Base-by-base conservation (phyloP, 2,888 invertebrate genomes). In the Orthosia gracilis region DNA sequence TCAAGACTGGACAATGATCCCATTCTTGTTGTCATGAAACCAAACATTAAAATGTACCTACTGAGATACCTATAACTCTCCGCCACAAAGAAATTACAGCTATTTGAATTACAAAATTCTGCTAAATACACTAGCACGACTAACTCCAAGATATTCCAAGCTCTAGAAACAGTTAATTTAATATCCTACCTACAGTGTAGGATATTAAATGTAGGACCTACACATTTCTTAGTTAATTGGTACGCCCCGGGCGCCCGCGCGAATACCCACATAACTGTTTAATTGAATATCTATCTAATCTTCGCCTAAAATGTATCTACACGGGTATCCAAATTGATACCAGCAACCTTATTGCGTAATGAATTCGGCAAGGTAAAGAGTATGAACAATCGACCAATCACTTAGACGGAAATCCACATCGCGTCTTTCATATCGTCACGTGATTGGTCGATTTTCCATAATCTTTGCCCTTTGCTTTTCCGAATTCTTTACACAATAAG, bases 141-240 rank as follows among this genome's bases (percentile, higher is more conserved):
- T 70, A 76, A 52, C 69, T 75, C 58, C 26, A 62, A 69, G 67
- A 72, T 59, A 74, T 73, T 76, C 54, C 57, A 17, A 73, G 40
- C 7, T 59, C 47, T 47, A 62, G 70, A 70, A n/a, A 69, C 73
- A 80, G 80, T 79, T 79, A 79, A 82, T 84, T 82, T 74, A 78
- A 78, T 75, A 82, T 71, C 58, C 75, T n/a, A n/a, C n/a, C n/a
- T n/a, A n/a, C n/a, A n/a, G n/a, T n/a, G n/a, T n/a, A n/a, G n/a
- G n/a, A n/a, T n/a, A n/a, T n/a, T n/a, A n/a, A n/a, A n/a, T n/a
- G n/a, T n/a, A n/a, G n/a, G n/a, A n/a, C n/a, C n/a, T 54, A 75
- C 73, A 78, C 75, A 82, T 77, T 86, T 80, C 83, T 68, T 65
- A 78, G 76, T 85, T 85, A 85, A 85, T 85, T 87, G 83, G 66